Base-by-base conservation (phyloP, 2,797 vertebrate species). In the Acanthurus lineatus region DNA sequence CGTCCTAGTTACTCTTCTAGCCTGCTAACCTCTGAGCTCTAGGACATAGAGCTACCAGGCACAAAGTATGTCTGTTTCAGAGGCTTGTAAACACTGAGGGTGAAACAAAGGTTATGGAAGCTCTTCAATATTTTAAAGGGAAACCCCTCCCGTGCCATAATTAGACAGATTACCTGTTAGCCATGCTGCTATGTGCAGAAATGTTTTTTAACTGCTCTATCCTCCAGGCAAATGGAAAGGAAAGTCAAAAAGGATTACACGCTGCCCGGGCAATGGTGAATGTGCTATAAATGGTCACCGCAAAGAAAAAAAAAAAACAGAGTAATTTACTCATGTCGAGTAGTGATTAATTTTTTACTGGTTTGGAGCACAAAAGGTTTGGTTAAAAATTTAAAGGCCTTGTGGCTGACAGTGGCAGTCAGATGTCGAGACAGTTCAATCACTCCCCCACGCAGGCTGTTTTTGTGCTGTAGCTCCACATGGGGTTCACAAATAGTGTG, bases 121-220 rank as follows among this genome's bases (percentile, higher is more conserved):
- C 96, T 96, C 94, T 95, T 97, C 93, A 97, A 96, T 97, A 95
- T 97, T 97, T 97, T 96, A 97, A 94, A 95, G 90, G 94, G 95
- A 95, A 95, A 95, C 95, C 96, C 95, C 94, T 96, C 96, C 94
- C 90, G 94, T 93, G 91, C 95, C 94, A 95, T 97, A 98, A 99
- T 99, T 98, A 98, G 97, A 96, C 96, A 97, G 96, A 98, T 99
- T 98, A 98, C 97, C 97, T 97, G 97, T 96, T 97, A 97, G 96
- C 95, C 95, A 97, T 95, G 96, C 96, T 94, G 87, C 93, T 93
- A 90, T 96, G 94, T 95, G 93, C 96, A 93, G 95, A 96, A 94
- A 94, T 96, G 92, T 96, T 97, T 97, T 96, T 95, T 96, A 95
- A 96, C 94, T 71, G 91, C 91, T 95, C 94, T 96, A 92, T 97